These are phyloP conservation scores for Peromyscus polionotus DNA, from an alignment of 2,113 vertebrate species.

Conservation along the genomic window DNA sequence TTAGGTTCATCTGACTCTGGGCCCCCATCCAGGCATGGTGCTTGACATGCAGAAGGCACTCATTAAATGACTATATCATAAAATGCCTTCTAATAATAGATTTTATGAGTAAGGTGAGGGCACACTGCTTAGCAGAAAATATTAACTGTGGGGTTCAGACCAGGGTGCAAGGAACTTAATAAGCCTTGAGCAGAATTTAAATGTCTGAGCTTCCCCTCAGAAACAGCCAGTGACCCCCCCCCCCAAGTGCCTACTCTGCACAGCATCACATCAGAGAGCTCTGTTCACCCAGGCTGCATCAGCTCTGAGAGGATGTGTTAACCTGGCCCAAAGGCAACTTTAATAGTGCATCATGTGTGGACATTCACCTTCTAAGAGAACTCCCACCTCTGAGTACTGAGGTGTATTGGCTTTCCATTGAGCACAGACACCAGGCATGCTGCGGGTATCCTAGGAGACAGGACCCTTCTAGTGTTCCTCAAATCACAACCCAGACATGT, in stretches of 20 bases:
- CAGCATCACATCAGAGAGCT: background rate
- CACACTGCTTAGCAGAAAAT: background rate
- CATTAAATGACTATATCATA: background rate
- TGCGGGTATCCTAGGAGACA: background rate
- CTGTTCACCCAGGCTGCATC: background rate
- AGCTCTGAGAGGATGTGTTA: background rate
- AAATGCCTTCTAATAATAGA: slow-evolving; percentile 27
- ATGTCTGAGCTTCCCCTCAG: background rate
- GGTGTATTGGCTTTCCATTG: background rate
- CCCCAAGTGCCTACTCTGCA: too few species aligned
- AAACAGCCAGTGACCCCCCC: background rate
- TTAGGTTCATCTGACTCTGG: background rate
- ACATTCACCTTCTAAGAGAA: slow-evolving; percentile 48
- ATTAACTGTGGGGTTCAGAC: background rate
- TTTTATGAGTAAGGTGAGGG: background rate
- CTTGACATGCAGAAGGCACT: background rate
- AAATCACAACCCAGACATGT: background rate
- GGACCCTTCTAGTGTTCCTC: background rate
- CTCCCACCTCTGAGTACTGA: background rate
- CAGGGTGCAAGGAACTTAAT: background rate
- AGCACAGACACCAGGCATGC: background rate
- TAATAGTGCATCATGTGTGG: background rate
- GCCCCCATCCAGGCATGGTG: background rate
- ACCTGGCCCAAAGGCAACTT: background rate
- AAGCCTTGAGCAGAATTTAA: slow-evolving; percentile 33